Base-by-base conservation (phyloP, 2,113 vertebrate species). In the Ranitomeya variabilis region DNA sequence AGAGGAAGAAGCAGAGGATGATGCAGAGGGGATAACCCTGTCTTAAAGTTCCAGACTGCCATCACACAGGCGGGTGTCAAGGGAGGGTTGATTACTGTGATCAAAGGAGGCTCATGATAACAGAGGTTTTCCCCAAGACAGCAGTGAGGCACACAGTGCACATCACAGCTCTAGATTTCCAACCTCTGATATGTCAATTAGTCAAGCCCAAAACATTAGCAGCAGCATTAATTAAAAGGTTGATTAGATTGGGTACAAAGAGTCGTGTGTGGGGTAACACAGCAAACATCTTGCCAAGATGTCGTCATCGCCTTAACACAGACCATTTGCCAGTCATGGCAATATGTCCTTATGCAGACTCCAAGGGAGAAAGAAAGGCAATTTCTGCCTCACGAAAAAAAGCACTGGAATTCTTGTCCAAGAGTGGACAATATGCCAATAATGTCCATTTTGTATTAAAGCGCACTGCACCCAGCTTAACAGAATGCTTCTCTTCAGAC, bases 181-280 rank as follows among this genome's bases (percentile, higher is more conserved):
- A 31, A 31, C 1, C 26, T 31, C 26, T 2, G 26, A 31, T 2
- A 31, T 31, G 26, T 31, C 26, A 31, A 31, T 31, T 31, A 31
- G 26, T 31, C 26, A 31, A 31, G 1, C 1, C 26, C 26, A 31
- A 31, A 31, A 31, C 2, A 31, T 31, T 31, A 31, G 26, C 26
- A 31, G 26, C 26, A 31, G 26, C 26, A 31, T 31, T 31, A 99
- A 95, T 96, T 99, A 88, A 99, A 99, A 93, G 98, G 99, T 88
- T 99, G 98, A 98, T 98, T 99, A 91, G 98, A 99, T 0, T 98
- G 98, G 83, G 95, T 99, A 89, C 98, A 98, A 92, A 95, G 98
- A 54, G 97, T 99, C 7, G 98, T 99, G 57, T 99, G 98, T 0
- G 98, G 98, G 0, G 96, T 99, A 76, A 98, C 97, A 0, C 96